A percentile compares a stretch with the other conserved stretches of the same genome.
Evolutionary conservation across 2,888 invertebrate species (phyloP).

Genomic region (Electrophaes corylata): DNA sequence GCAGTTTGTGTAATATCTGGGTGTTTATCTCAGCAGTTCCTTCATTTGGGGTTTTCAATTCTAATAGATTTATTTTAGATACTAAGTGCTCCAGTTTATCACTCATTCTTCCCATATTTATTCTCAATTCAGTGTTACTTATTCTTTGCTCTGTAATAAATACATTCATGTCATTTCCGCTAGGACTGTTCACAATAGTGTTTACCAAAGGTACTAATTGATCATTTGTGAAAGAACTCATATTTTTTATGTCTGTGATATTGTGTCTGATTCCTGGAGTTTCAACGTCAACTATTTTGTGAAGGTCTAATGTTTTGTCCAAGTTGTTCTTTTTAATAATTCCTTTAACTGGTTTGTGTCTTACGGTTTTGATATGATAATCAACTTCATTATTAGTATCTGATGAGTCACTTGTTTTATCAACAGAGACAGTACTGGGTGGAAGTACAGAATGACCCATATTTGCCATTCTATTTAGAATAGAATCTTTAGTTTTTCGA

Average conservation of each 20-base stretch:
- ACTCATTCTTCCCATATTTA: conserved; percentile 67
- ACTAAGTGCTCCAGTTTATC: conserved; percentile 68
- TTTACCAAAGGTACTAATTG: conserved; percentile 59
- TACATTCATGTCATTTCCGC: conserved; percentile 54
- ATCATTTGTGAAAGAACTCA: conserved; percentile 45
- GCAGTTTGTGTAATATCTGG: conserved; percentile 63
- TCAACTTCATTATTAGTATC: conserved; percentile 60
- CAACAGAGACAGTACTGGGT: conserved; percentile 41
- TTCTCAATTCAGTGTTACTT: conserved; percentile 70
- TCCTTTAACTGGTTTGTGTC: conserved; percentile 61
- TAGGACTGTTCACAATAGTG: conserved; percentile 43
- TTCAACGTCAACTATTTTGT: conserved; percentile 43
- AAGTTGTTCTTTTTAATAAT: conserved; percentile 46
- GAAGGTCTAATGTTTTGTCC: conserved; percentile 47
- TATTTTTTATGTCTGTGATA: conserved; percentile 38
- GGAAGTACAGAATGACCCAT: conserved; percentile 77
- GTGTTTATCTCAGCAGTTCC: conserved; percentile 48
- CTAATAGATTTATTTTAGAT: conserved; percentile 54
- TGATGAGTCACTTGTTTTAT: conserved; percentile 67
- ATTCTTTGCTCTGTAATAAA: conserved; percentile 73
- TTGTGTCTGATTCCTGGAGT: conserved; percentile 37
- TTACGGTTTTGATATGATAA: conserved; percentile 49
- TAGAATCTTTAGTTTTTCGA: conserved; percentile 67
- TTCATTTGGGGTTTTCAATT: conserved; percentile 42
- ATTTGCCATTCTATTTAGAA: conserved; percentile 72